phyloP scores from a whole-genome alignment of 1,140 invertebrate species.

The Trigoniulus corallinus region DNA sequence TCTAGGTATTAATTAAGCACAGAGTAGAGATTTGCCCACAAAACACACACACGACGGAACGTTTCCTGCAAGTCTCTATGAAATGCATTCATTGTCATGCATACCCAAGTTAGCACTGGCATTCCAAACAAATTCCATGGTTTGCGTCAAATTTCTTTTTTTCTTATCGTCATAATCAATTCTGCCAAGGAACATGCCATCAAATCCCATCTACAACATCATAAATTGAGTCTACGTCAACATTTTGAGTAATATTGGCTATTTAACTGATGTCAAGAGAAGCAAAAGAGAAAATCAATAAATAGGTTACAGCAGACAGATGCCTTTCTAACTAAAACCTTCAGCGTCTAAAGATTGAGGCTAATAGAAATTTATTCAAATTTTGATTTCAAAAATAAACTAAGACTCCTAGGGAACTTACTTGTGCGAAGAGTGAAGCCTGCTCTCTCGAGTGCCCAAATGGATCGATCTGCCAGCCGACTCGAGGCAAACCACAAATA shows the following conservation, averaged over 20 bases:
- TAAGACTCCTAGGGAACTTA: not conserved
- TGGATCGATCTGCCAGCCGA: slow-evolving; percentile 48
- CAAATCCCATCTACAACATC: slow-evolving; percentile 29
- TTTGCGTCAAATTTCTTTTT: slow-evolving; percentile 38
- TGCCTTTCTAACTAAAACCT: not conserved
- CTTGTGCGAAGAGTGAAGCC: too few relatives aligned
- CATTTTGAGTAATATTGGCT: too few relatives aligned
- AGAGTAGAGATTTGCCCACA: too few relatives aligned
- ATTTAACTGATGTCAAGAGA: too few relatives aligned
- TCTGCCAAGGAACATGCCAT: slow-evolving; percentile 72
- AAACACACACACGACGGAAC: too few relatives aligned
- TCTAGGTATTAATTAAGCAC: too few relatives aligned
- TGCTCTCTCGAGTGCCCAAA: slow-evolving; percentile 44
- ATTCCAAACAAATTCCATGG: slow-evolving; percentile 74
- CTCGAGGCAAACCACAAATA: slow-evolving; percentile 33
- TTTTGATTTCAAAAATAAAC: not conserved
- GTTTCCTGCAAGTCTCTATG: too few relatives aligned
- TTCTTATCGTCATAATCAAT: slow-evolving; percentile 75
- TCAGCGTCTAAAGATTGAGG: not conserved
- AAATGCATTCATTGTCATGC: not conserved
- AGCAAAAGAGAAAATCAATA: not conserved
- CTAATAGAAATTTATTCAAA: not conserved
- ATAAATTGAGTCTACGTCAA: too few relatives aligned
- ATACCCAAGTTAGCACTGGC: slow-evolving; percentile 28
- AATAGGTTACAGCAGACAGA: slow-evolving; percentile 1